phyloP scores from a whole-genome alignment of 2,888 invertebrate species.

The Himalopsyche tibetana region DNA sequence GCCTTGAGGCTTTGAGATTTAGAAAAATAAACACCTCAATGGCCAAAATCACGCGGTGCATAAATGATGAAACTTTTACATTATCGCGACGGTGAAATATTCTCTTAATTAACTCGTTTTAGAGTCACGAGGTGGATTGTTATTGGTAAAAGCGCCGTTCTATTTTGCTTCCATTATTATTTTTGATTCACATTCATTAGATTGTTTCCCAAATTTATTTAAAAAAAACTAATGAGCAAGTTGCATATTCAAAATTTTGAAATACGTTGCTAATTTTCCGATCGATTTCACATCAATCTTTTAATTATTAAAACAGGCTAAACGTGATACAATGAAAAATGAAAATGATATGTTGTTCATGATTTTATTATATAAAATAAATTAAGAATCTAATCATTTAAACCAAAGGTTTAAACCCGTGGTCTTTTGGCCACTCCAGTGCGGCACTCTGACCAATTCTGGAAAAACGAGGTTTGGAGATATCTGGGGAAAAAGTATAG shows the following conservation, averaged over 20 bases:
- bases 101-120: constrained; percentile 5
- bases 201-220: constrained; percentile 1
- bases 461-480: too few relatives aligned
- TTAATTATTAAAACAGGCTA: too few relatives aligned
- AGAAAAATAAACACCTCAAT: constrained; percentile 7
- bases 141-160: neutral
- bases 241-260: neutral
- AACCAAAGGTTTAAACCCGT: too few relatives aligned
- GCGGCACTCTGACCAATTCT: too few relatives aligned
- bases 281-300: neutral
- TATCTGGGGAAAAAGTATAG: too few relatives aligned
- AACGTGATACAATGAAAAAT: too few relatives aligned
- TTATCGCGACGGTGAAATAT: constrained; percentile 4
- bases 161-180: neutral
- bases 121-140: constrained; percentile 1
- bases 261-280: neutral
- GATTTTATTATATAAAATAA: too few relatives aligned
- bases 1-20: constrained; percentile 22
- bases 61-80: constrained; percentile 22
- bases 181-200: constrained; percentile 1
- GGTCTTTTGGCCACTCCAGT: too few relatives aligned
- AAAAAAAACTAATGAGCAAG: neutral
- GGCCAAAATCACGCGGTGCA: constrained; percentile 30
- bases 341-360: too few relatives aligned
- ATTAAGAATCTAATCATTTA: too few relatives aligned